Evolutionary conservation across 1,140 invertebrate species (phyloP).

Genomic region (Brachystomella parvula): DNA sequence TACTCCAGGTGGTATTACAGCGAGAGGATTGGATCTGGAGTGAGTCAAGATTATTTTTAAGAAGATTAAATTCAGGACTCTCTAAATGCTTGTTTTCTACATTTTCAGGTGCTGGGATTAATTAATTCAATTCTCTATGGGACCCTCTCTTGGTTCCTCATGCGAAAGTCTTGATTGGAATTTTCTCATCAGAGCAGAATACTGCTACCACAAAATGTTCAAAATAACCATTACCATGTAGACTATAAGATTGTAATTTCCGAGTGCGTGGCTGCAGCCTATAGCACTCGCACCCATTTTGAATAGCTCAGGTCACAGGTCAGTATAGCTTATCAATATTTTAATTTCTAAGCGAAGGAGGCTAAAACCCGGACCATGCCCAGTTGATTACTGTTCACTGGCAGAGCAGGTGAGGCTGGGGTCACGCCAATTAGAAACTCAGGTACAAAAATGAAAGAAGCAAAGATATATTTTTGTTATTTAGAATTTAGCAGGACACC

Average conservation of each 20-base stretch:
- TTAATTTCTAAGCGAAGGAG: background rate
- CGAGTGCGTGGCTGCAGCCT: too few relatives aligned
- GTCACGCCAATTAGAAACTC: too few relatives aligned
- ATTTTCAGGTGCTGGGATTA: constrained; percentile 14
- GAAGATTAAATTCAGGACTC: background rate
- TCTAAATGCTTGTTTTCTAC: background rate
- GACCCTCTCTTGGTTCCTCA: background rate
- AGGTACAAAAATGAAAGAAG: too few relatives aligned
- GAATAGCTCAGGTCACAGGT: too few relatives aligned
- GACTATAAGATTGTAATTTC: too few relatives aligned
- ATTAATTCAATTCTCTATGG: constrained; percentile 3
- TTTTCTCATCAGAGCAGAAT: background rate
- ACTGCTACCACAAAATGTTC: background rate
- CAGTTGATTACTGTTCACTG: too few relatives aligned
- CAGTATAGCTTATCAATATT: background rate
- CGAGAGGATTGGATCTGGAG: background rate
- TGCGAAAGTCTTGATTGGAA: background rate
- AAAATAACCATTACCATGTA: too few relatives aligned
- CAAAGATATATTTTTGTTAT: too few relatives aligned
- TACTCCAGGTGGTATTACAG: background rate
- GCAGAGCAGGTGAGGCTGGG: too few relatives aligned
- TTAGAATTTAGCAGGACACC: too few relatives aligned
- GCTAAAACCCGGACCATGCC: too few relatives aligned
- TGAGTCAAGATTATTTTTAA: background rate
- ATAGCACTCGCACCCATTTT: too few relatives aligned